These are phyloP conservation scores for Porites rus DNA, from an alignment of 92 coral and sea anemone species.

Conservation along the genomic window DNA sequence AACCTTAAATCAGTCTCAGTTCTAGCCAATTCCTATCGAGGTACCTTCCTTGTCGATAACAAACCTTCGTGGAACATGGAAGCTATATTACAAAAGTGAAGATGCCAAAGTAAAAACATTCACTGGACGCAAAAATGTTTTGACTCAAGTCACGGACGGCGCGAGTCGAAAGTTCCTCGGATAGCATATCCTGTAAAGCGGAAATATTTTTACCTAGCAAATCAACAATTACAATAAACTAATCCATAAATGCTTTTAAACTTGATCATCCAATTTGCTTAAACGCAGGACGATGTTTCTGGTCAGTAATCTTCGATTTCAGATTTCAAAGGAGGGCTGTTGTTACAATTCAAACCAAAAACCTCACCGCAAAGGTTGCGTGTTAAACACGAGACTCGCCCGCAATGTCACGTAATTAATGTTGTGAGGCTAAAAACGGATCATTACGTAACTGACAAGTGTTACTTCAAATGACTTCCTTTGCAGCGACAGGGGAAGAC, in stretches of 20 bases:
- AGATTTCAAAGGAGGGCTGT: too few species aligned
- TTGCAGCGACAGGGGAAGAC: slow-evolving; percentile 29
- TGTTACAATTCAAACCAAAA: too few species aligned
- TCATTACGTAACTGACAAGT: not conserved
- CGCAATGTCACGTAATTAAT: not conserved
- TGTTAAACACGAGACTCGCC: not conserved
- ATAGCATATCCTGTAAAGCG: slow-evolving; percentile 27
- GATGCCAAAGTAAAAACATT: not conserved
- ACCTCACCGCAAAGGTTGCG: not conserved
- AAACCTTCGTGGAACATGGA: not conserved
- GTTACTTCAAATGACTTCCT: slow-evolving; percentile 20
- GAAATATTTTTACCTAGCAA: slow-evolving; percentile 5
- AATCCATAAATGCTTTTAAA: not conserved
- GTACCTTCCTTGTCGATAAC: not conserved
- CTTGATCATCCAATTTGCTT: too few species aligned
- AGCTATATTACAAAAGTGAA: not conserved
- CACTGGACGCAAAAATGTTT: not conserved
- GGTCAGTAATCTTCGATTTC: too few species aligned
- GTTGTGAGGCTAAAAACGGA: not conserved
- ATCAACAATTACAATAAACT: too few species aligned
- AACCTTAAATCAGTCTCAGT: not conserved
- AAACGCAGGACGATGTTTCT: too few species aligned
- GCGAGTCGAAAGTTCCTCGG: slow-evolving; percentile 27
- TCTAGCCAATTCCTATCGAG: not conserved
- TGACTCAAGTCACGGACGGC: not conserved